A percentile compares a stretch with the other conserved stretches of the same genome.
Evolutionary conservation across 2,113 vertebrate genomes (phyloP).

Genomic region (Centropus unirufus): DNA sequence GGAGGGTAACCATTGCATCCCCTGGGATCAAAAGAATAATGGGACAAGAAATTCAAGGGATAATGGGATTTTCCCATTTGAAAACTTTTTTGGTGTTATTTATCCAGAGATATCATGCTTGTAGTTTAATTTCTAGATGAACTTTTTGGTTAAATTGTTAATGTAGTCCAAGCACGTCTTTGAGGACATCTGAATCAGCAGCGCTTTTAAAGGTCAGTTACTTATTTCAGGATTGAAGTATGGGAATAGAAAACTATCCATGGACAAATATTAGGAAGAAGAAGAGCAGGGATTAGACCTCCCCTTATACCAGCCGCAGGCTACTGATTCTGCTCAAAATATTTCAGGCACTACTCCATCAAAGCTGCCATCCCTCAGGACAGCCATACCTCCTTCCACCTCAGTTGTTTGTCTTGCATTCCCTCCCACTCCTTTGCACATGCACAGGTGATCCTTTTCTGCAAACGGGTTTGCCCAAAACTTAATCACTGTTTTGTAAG

Average conservation of each 20-base stretch:
- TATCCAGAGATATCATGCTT: background rate
- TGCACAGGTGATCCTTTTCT: background rate
- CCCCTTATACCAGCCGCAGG: background rate
- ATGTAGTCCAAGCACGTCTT: background rate
- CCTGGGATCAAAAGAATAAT: background rate
- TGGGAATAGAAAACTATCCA: background rate
- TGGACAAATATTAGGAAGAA: background rate
- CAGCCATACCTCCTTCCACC: background rate
- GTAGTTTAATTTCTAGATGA: background rate
- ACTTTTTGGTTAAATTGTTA: background rate
- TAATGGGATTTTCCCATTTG: background rate
- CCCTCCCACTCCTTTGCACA: background rate
- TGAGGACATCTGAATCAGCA: background rate
- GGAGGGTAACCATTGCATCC: background rate
- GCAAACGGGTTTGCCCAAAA: background rate
- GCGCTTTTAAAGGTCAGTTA: background rate
- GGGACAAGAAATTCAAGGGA: background rate
- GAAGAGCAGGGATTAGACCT: background rate
- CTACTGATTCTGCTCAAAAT: background rate
- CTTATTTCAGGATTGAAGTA: background rate
- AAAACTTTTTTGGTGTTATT: background rate
- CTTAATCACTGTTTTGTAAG: background rate
- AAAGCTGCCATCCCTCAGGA: background rate
- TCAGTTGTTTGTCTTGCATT: background rate
- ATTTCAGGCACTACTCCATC: background rate